Conservation (phyloP, 1,140 invertebrate species). For the Holcopasites calliopsidis region DNA sequence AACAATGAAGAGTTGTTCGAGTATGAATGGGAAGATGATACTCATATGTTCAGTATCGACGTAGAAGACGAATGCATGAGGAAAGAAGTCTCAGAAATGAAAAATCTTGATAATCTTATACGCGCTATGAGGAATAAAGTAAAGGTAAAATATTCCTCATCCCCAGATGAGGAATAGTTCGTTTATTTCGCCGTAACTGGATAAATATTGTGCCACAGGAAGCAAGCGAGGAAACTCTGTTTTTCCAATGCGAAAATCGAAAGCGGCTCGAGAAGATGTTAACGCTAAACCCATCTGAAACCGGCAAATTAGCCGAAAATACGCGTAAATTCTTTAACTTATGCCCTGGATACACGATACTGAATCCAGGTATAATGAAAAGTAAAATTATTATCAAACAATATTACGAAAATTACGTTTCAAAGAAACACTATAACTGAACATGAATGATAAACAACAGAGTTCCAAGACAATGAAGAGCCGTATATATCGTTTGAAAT, state of each 20-base stretch:
- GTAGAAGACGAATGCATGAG: neutral
- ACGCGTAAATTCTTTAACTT: conserved; percentile 48
- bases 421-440: neutral
- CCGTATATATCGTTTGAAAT: neutral
- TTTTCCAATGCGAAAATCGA: conserved; percentile 53
- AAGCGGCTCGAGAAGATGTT: conserved; percentile 45
- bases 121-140: conserved; percentile 40
- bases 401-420: neutral
- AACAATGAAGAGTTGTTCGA: neutral
- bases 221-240: conserved; percentile 43
- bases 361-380: conserved; percentile 14
- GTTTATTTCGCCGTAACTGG: neutral
- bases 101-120: conserved; percentile 52
- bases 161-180: neutral
- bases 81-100: conserved; percentile 44
- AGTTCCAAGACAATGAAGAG: neutral
- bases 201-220: conserved; percentile 17
- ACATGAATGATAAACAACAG: neutral
- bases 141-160: conserved; percentile 37
- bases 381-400: neutral
- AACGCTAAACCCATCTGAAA: conserved; percentile 29
- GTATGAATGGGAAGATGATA: neutral
- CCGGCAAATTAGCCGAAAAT: conserved; percentile 48
- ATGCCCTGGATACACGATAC: conserved; percentile 20
- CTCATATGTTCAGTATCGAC: neutral